Conservation (phyloP, 1,140 invertebrate genomes). For the Drosophila lowei region DNA sequence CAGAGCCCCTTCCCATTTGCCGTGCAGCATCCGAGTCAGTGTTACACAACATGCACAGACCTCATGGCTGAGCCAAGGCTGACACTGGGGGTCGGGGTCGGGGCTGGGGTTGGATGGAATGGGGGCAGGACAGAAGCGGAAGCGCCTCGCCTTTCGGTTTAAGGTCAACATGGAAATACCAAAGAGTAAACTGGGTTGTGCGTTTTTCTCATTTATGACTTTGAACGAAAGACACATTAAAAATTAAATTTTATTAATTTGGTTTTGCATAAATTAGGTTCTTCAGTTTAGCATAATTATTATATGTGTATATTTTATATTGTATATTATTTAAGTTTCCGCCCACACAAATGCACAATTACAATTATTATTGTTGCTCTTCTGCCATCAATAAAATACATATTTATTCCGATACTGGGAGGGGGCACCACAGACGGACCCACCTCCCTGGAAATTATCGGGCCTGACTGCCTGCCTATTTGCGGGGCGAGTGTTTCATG, state of each 20-base stretch:
- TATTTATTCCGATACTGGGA: slow-evolving; percentile 34
- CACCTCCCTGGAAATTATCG: slow-evolving; percentile 58
- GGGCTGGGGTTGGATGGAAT: background rate
- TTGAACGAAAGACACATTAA: slow-evolving; percentile 83
- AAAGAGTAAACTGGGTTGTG: slow-evolving; percentile 43
- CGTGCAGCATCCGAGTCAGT: slow-evolving; percentile 58
- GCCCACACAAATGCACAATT: slow-evolving; percentile 77
- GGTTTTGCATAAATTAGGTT: slow-evolving; percentile 75
- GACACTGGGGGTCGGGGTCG: background rate
- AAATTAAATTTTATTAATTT: slow-evolving; percentile 81
- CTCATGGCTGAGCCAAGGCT: slow-evolving; percentile 55
- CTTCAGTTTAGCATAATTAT: slow-evolving; percentile 67
- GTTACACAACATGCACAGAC: slow-evolving; percentile 70
- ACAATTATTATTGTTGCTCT: slow-evolving; percentile 79
- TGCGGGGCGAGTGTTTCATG: slow-evolving; percentile 28
- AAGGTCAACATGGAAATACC: slow-evolving; percentile 68
- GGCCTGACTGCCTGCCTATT: slow-evolving; percentile 17
- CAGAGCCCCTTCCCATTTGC: slow-evolving; percentile 8
- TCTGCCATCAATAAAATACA: slow-evolving; percentile 26
- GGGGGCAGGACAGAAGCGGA: background rate
- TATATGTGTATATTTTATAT: slow-evolving; percentile 60
- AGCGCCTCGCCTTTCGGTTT: slow-evolving; percentile 8
- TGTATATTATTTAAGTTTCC: slow-evolving; percentile 47
- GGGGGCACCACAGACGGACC: slow-evolving; percentile 20
- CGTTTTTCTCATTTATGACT: slow-evolving; percentile 71